Conservation (phyloP, 1,140 invertebrate genomes). For the Ctenoplectra terminalis region DNA sequence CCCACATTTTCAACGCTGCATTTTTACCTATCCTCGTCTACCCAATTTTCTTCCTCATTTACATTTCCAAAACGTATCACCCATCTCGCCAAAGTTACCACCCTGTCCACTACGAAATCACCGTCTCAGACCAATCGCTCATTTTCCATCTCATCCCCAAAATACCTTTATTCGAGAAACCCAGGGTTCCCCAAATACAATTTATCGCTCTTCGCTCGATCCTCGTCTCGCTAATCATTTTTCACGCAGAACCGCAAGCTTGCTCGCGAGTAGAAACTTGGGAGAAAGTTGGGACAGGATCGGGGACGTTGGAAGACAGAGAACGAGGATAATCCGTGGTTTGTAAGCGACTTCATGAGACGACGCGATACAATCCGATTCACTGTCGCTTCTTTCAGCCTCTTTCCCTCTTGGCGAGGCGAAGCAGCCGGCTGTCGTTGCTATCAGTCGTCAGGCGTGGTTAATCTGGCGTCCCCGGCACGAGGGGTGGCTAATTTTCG, state of each 20-base stretch:
- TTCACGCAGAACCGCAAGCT: background rate
- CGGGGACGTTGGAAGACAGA: background rate
- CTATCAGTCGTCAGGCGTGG: background rate
- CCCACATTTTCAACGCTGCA: no score
- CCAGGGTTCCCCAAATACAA: background rate
- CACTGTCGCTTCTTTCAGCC: background rate
- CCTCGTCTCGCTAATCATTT: background rate
- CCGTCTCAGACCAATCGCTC: background rate
- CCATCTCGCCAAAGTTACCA: background rate
- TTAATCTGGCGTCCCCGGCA: constrained; percentile 12
- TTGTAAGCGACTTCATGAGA: constrained; percentile 19
- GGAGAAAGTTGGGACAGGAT: no score
- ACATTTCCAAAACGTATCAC: background rate
- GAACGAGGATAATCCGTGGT: constrained; percentile 27
- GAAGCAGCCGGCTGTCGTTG: background rate
- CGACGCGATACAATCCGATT: constrained; percentile 22
- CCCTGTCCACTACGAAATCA: background rate
- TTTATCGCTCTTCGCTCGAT: constrained; percentile 14
- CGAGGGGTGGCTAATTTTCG: background rate
- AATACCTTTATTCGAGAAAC: background rate
- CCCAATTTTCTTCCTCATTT: background rate
- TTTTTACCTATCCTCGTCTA: no score
- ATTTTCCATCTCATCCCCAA: background rate
- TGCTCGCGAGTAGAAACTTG: background rate
- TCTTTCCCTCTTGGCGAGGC: background rate